A percentile compares a stretch with the other conserved stretches of the same genome.
phyloP scores from a whole-genome alignment of 2,888 invertebrate genomes.

The Agonum fuliginosum region DNA sequence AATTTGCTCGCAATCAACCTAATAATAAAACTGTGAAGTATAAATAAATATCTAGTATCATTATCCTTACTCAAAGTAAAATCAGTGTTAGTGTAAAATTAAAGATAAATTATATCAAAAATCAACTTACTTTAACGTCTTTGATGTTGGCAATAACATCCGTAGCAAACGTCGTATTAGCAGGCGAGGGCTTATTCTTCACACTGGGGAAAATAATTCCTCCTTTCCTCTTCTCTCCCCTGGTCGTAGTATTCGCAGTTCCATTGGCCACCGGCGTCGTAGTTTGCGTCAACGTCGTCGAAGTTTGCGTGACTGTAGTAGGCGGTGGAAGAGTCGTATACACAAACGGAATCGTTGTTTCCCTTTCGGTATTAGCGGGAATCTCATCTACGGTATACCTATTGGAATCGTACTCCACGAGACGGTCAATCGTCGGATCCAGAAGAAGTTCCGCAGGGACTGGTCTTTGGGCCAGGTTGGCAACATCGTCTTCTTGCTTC shows the following conservation, averaged over 20 bases:
- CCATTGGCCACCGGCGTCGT: conserved; percentile 61
- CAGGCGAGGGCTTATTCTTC: conserved; percentile 90
- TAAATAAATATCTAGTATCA: too few relatives aligned
- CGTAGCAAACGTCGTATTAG: conserved; percentile 88
- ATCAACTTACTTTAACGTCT: conserved; percentile 84
- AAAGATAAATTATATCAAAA: not conserved
- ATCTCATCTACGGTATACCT: conserved; percentile 73
- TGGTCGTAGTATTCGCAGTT: conserved; percentile 72
- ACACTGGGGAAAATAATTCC: conserved; percentile 93
- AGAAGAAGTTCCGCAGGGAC: conserved; percentile 84
- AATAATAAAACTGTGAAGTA: too few relatives aligned
- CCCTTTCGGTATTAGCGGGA: conserved; percentile 61
- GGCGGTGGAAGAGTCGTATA: conserved; percentile 72
- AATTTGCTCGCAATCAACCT: too few relatives aligned
- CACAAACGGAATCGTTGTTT: conserved; percentile 68
- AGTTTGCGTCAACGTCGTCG: conserved; percentile 64
- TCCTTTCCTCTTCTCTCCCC: conserved; percentile 79
- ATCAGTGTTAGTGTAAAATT: not conserved
- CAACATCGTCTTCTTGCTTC: conserved; percentile 90
- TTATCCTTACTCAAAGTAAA: too few relatives aligned
- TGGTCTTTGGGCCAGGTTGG: conserved; percentile 84
- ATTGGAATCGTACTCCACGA: conserved; percentile 86
- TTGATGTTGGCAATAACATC: conserved; percentile 85
- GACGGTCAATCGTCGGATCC: conserved; percentile 85
- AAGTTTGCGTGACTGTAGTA: conserved; percentile 67